Conservation (phyloP, 1,140 invertebrate species). For the Euura lappo region DNA sequence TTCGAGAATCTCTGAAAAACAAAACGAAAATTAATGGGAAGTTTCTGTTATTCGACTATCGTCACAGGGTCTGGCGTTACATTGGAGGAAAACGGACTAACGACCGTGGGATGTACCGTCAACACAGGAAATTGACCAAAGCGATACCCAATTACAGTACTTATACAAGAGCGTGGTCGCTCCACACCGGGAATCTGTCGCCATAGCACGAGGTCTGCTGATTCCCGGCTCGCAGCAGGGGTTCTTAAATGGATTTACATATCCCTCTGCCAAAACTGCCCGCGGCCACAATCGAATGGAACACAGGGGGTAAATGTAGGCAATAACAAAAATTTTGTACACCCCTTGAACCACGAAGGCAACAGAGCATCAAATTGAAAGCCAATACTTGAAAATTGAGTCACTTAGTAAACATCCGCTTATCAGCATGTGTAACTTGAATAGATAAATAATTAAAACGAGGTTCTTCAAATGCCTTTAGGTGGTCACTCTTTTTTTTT, state of each 20-base stretch:
- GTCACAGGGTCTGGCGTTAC: too few relatives aligned
- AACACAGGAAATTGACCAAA: neutral
- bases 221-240: neutral
- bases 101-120: constrained; percentile 11
- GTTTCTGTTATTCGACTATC: too few relatives aligned
- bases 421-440: too few relatives aligned
- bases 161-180: neutral
- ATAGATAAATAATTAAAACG: too few relatives aligned
- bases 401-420: too few relatives aligned
- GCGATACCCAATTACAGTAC: constrained; percentile 5
- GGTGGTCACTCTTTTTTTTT: neutral
- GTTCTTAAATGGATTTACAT: constrained; percentile 20
- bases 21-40: too few relatives aligned
- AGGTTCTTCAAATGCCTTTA: neutral
- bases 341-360: too few relatives aligned
- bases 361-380: too few relatives aligned
- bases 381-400: too few relatives aligned
- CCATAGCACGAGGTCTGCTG: neutral
- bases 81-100: neutral
- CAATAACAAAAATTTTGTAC: too few relatives aligned
- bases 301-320: neutral
- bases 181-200: neutral
- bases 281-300: constrained; percentile 19
- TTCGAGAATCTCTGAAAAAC: too few relatives aligned
- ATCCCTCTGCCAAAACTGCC: constrained; percentile 20